Evolutionary conservation across 2,888 invertebrate species (phyloP).

Genomic region (Proisotoma minuta): DNA sequence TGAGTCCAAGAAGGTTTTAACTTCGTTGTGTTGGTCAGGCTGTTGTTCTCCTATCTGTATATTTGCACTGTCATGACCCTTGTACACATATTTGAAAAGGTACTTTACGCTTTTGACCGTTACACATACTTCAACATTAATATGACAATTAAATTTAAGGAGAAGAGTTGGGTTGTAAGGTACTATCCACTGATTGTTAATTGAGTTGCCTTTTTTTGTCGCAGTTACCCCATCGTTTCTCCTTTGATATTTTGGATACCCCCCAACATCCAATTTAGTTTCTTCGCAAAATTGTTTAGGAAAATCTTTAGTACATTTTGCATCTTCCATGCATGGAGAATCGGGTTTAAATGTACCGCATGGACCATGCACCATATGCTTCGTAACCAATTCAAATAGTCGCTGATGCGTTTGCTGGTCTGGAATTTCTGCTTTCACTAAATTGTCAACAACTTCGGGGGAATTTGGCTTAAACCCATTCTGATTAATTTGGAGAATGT

Average conservation of each 20-base stretch:
- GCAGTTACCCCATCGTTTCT: conserved; percentile 3
- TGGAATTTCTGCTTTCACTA: conserved; percentile 46
- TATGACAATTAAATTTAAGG: conserved; percentile 49
- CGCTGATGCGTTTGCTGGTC: conserved; percentile 26
- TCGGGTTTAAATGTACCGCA: conserved; percentile 47
- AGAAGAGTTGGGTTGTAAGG: conserved; percentile 50
- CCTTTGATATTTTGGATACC: conserved; percentile 50
- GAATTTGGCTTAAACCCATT: conserved; percentile 25
- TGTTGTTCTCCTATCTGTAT: conserved; percentile 15
- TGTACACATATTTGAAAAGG: conserved; percentile 45
- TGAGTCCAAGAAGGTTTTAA: conserved; percentile 48
- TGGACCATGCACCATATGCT: conserved; percentile 49
- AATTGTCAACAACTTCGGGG: conserved; percentile 28
- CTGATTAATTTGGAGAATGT: conserved; percentile 36
- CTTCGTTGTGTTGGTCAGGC: conserved; percentile 46
- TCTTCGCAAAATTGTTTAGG: conserved; percentile 47
- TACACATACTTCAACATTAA: conserved; percentile 50
- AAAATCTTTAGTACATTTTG: conserved; percentile 50
- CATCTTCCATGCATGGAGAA: conserved; percentile 51
- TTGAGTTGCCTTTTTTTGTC: conserved; percentile 39
- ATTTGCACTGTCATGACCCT: conserved; percentile 42
- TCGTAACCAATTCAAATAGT: conserved; percentile 33
- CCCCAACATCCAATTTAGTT: conserved; percentile 48
- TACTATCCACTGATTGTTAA: conserved; percentile 50
- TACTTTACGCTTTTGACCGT: conserved; percentile 40